A percentile compares a stretch with the other conserved stretches of the same genome.
These are phyloP conservation scores for Eupristina koningsbergeri DNA, from an alignment of 1,140 invertebrate genomes.

Conservation along the genomic window DNA sequence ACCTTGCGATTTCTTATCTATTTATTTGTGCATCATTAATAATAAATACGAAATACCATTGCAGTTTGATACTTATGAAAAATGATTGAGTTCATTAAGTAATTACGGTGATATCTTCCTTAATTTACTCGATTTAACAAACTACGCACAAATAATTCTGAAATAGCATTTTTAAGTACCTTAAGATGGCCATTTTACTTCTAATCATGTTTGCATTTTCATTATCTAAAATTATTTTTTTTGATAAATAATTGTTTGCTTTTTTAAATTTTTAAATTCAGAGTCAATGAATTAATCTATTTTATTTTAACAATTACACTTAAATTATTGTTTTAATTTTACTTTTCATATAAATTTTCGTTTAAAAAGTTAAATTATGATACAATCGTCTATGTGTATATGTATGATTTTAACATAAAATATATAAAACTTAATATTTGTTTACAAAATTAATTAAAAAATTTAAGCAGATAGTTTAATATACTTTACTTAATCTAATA, in stretches of 20 bases:
- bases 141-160: conserved; percentile 32
- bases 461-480: neutral
- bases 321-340: neutral
- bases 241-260: neutral
- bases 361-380: no score
- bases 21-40: conserved; percentile 56
- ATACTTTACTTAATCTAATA: neutral
- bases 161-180: conserved; percentile 27
- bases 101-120: neutral
- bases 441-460: neutral
- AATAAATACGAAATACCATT: conserved; percentile 57
- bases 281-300: neutral
- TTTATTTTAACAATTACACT: neutral
- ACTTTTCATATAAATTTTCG: neutral
- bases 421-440: neutral
- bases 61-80: conserved; percentile 52
- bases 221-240: neutral
- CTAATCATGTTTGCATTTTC: neutral
- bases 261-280: neutral
- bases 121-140: conserved; percentile 26
- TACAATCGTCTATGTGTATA: neutral
- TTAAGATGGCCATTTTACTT: neutral
- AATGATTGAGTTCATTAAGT: conserved; percentile 53
- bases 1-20: conserved; percentile 55
- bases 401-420: neutral